phyloP scores from a whole-genome alignment of 2,113 vertebrate genomes.

The Syngnathus typhle region DNA sequence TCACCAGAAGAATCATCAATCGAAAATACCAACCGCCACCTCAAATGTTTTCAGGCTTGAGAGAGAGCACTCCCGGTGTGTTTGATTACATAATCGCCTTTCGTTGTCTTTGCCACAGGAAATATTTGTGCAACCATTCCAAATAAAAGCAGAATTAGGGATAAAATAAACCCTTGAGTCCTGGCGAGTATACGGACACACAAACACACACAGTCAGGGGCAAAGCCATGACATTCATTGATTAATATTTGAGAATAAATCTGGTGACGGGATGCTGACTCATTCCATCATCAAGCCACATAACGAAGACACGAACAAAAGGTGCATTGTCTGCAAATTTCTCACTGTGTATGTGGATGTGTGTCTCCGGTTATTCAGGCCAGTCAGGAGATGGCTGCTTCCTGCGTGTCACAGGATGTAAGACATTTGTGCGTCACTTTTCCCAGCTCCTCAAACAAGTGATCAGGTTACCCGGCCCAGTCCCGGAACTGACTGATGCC shows the following conservation, averaged over 20 bases:
- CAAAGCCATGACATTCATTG: conserved; percentile 16
- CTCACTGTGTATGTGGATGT: background rate
- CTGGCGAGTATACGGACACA: background rate
- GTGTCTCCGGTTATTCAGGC: conserved; percentile 39
- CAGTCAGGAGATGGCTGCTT: conserved; percentile 41
- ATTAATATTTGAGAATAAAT: conserved; percentile 34
- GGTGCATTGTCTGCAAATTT: conserved; percentile 32
- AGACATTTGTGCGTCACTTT: conserved; percentile 31
- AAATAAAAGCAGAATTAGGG: conserved; percentile 22
- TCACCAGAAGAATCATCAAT: conserved; percentile 7
- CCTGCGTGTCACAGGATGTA: conserved; percentile 45
- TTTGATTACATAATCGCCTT: conserved; percentile 32
- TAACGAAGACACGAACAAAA: conserved; percentile 34
- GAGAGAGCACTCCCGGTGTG: conserved; percentile 15
- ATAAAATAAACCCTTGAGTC: conserved; percentile 19
- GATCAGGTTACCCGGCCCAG: conserved; percentile 9
- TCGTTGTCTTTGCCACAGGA: conserved; percentile 31
- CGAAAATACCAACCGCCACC: background rate
- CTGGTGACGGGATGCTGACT: conserved; percentile 44
- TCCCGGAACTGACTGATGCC: conserved; percentile 5
- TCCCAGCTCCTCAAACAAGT: conserved; percentile 21
- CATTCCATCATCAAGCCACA: conserved; percentile 26
- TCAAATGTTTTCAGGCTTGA: conserved; percentile 15
- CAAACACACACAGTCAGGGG: conserved; percentile 4
- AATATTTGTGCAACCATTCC: conserved; percentile 28